phyloP scores from a whole-genome alignment of 2,797 vertebrate species.

The Falco rusticolus region DNA sequence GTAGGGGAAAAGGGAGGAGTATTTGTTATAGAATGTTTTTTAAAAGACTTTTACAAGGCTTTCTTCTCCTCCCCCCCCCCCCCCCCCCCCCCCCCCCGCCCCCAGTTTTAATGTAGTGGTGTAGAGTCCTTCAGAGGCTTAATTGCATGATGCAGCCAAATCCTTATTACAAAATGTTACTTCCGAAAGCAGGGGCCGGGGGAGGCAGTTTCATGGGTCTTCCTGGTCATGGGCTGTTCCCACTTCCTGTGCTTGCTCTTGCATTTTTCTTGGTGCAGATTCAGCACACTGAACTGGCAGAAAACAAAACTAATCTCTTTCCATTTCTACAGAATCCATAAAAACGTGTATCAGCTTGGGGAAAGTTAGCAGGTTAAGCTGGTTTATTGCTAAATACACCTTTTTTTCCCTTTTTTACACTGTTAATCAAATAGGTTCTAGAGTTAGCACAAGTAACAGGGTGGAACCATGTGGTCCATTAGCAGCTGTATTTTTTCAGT shows the following conservation, averaged over 20 bases:
- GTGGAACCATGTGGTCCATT: not conserved
- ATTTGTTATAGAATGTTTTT: not conserved
- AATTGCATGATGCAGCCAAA: not conserved
- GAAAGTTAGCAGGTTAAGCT: not conserved
- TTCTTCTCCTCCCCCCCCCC: not conserved
- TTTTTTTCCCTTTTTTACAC: not conserved
- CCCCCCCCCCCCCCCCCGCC: too few relatives aligned
- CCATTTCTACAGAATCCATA: not conserved
- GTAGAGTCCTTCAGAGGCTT: not conserved
- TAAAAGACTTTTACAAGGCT: not conserved
- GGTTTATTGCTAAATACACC: not conserved
- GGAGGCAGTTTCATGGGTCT: rapidly evolving
- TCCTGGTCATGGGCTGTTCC: not conserved
- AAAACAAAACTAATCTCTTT: not conserved
- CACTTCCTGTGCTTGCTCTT: not conserved
- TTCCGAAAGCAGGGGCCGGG: not conserved
- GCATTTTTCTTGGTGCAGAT: not conserved
- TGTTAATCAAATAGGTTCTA: not conserved
- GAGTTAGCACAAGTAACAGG: not conserved
- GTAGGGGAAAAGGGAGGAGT: not conserved
- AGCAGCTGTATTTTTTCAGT: not conserved
- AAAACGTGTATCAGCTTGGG: not conserved
- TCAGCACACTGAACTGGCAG: not conserved
- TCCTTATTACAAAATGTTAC: not conserved
- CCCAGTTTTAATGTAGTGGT: not conserved